Evolutionary conservation across 2,113 vertebrate genomes (phyloP).

Genomic region (Bolborhynchus lineola): DNA sequence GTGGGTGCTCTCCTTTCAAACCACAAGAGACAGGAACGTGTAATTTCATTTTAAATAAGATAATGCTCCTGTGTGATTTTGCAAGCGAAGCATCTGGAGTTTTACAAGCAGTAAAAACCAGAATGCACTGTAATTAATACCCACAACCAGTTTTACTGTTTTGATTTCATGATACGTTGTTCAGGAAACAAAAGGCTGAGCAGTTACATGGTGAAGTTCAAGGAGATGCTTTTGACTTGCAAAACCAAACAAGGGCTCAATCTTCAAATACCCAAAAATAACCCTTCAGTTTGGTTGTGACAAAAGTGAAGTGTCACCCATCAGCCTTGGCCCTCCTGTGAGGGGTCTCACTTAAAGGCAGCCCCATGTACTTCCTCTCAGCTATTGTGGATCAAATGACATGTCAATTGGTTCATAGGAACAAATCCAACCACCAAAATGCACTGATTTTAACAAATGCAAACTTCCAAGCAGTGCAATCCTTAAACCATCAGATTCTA

Average conservation of each 20-base stretch:
- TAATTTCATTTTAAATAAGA: background rate
- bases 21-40: background rate
- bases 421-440: background rate
- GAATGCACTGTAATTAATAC: background rate
- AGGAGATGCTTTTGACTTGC: background rate
- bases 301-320: background rate
- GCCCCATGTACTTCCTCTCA: background rate
- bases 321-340: background rate
- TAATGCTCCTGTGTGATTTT: background rate
- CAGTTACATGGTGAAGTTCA: background rate
- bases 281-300: background rate
- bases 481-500: background rate
- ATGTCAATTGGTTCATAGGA: accelerated
- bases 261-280: too few species aligned
- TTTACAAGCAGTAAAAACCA: background rate
- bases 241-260: background rate
- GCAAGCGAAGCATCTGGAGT: background rate
- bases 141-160: background rate
- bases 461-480: background rate
- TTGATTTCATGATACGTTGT: background rate
- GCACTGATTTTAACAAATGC: background rate
- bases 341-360: background rate
- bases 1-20: background rate
- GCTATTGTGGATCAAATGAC: background rate
- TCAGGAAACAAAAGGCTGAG: background rate